Percentiles rank a stretch among this genome's conserved stretches.
Conservation (phyloP, 2,113 vertebrate species). For the Ancistrus triradiatus region DNA sequence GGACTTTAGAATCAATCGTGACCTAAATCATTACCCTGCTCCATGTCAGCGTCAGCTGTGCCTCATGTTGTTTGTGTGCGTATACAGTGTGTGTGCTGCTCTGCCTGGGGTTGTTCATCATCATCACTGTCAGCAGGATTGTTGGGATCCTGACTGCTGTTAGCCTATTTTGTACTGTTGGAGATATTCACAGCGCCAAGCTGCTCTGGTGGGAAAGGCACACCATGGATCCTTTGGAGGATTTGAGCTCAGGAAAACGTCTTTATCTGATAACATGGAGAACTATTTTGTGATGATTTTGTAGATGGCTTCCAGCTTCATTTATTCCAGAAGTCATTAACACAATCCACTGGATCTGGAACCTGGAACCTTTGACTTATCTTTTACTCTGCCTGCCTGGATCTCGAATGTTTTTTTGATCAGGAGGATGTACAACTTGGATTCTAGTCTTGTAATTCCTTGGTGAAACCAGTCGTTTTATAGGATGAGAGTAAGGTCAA, state of each 20-base stretch:
- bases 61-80: neutral
- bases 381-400: neutral
- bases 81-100: neutral
- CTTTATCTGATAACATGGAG: no score
- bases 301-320: neutral
- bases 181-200: no score
- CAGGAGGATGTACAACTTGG: no score
- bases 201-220: no score
- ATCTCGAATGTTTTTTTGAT: neutral
- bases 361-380: no score
- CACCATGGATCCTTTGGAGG: neutral
- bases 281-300: no score
- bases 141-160: no score
- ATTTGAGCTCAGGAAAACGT: neutral
- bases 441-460: neutral
- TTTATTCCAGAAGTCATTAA: no score
- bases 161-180: no score
- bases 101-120: neutral
- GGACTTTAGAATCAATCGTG: neutral
- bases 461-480: conserved; percentile 3
- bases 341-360: no score
- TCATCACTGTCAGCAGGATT: conserved; percentile 8
- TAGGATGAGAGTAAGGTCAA: neutral
- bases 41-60: neutral
- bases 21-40: conserved; percentile 6